Evolutionary conservation across 1,140 invertebrate genomes (phyloP), one percentile per base, ranked within the genome.

Genomic region (Megathymus violae): DNA sequence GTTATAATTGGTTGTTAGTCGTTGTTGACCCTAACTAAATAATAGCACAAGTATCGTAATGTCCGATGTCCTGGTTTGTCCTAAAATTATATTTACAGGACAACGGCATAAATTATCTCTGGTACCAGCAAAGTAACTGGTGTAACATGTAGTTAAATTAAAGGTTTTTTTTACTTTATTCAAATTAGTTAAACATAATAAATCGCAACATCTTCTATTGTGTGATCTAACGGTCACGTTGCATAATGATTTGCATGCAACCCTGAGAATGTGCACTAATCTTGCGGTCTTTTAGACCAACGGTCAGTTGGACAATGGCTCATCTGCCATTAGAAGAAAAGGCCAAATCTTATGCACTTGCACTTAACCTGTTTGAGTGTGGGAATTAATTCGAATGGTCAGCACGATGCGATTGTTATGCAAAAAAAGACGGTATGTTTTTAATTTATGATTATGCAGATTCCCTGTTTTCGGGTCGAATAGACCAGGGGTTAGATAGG

Each of bases 361-460:
- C 76, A 72, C 54, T 58, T 71, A n/a, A 85, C 78, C 78, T 86
- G 83, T 74, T 69, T 65, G 17, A 54, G 62, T 78, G 78, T 85
- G 78, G 64, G 78, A 80, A 86, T 71, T 65, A 58, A 60, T 61
- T 60, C 62, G 13, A 34, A 48, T 64, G 69, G 64, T 66, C 76
- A 74, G 69, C 61, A 25, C 13, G 3, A 31, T 52, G 67, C 63
- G 58, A 69, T 82, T 85, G 73, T 85, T 19, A 82, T 85, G 76
- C 75, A 80, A 77, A 79, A 82, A 54, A 50, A 19, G 17, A 68
- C 51, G 60, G 73, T 72, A 61, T 69, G 64, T 64, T 70, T 69
- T 76, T 80, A 85, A 88, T 86, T 82, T 77, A 81, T 59, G 70
- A 80, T 81, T 85, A 85, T 85, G 84, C 78, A 82, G 68, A 85